These are phyloP conservation scores for Poeciliopsis gracilis DNA, from an alignment of 2,797 vertebrate genomes.

Conservation along the genomic window DNA sequence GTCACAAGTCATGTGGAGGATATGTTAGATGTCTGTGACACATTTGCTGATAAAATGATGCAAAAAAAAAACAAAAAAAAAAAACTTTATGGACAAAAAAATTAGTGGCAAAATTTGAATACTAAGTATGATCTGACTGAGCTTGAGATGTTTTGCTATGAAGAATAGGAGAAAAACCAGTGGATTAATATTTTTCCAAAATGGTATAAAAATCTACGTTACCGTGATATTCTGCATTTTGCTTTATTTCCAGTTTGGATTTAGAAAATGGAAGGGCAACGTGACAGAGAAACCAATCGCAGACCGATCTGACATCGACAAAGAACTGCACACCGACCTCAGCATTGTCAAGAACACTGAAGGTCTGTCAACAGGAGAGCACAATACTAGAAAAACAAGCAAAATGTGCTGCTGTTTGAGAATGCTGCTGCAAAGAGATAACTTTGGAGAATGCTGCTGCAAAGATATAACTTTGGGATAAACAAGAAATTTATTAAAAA, in stretches of 20 bases:
- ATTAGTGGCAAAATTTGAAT: too few species aligned
- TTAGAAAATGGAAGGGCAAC: slow-evolving; percentile 89
- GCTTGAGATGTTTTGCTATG: not conserved
- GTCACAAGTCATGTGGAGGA: too few species aligned
- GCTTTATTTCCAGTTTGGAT: slow-evolving; percentile 81
- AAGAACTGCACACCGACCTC: slow-evolving; percentile 87
- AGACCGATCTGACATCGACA: slow-evolving; percentile 82
- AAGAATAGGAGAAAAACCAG: not conserved
- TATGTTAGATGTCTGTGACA: too few species aligned
- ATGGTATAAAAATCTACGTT: not conserved
- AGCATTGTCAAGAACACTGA: slow-evolving; percentile 74
- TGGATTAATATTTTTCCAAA: not conserved
- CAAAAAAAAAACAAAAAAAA: too few species aligned
- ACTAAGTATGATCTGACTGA: not conserved
- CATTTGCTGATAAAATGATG: too few species aligned
- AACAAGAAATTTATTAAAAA: not conserved
- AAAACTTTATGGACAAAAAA: too few species aligned
- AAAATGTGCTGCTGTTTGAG: not conserved
- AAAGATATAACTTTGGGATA: not conserved
- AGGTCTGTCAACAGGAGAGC: slow-evolving; percentile 66
- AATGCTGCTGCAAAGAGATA: not conserved
- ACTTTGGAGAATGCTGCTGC: not conserved
- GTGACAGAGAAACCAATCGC: slow-evolving; percentile 84
- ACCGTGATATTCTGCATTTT: not conserved
- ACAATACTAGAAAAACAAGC: not conserved